Percentiles rank a stretch among this genome's conserved stretches.
Evolutionary conservation across 2,888 invertebrate species (phyloP).

Genomic region (Drosophila tripunctata): DNA sequence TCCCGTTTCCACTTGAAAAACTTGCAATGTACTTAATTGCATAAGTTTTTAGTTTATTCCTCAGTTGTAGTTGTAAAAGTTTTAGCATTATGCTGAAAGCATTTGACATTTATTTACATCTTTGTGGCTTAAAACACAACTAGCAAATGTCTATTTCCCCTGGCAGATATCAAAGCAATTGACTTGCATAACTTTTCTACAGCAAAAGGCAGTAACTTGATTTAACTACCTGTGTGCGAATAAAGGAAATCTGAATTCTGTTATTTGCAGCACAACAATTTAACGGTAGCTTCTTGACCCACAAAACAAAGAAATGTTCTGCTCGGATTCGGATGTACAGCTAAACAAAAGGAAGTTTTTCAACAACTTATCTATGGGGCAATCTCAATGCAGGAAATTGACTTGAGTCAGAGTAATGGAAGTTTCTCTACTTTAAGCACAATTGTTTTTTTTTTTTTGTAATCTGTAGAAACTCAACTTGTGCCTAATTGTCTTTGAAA

Average conservation of each 20-base stretch:
- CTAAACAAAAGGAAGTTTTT: background rate
- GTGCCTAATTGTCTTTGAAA: background rate
- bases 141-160: constrained; percentile 7
- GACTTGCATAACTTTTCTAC: constrained; percentile 5
- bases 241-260: background rate
- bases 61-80: constrained; percentile 34
- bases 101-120: constrained; percentile 37
- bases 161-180: constrained; percentile 9
- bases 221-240: constrained; percentile 5
- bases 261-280: constrained; percentile 3
- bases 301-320: background rate
- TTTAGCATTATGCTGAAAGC: constrained; percentile 44
- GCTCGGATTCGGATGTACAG: background rate
- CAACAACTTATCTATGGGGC: background rate
- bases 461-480: too few species aligned
- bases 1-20: constrained; percentile 47
- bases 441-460: background rate
- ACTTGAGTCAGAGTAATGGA: background rate
- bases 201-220: background rate
- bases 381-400: background rate
- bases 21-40: constrained; percentile 57
- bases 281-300: background rate
- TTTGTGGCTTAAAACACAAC: constrained; percentile 11
- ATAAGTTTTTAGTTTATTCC: constrained; percentile 54
- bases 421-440: background rate